Evolutionary conservation across 2,113 vertebrate species (phyloP).

Genomic region (Phalacrocorax carbo): DNA sequence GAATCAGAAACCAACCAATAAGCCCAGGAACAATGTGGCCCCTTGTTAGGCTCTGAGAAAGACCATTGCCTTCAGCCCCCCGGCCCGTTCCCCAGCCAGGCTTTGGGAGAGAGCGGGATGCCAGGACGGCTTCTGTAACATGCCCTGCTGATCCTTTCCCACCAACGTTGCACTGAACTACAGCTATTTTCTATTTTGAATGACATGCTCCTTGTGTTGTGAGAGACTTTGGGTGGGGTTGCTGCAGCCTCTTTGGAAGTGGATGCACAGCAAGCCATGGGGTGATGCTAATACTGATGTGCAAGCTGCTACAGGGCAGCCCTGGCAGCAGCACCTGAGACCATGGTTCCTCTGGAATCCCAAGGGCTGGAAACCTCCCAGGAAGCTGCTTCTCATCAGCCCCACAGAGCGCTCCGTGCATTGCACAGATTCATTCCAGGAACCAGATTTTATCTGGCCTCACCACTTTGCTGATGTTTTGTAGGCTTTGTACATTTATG

Average conservation of each 20-base stretch:
- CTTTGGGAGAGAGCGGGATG: not conserved
- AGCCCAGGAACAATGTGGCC: conserved; percentile 66
- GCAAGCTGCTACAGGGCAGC: not conserved
- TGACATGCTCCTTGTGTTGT: not conserved
- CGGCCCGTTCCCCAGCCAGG: not conserved
- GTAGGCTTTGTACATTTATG: conserved; percentile 4
- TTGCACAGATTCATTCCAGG: not conserved
- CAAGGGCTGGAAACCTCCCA: not conserved
- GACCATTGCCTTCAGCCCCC: not conserved
- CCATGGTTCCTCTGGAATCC: not conserved
- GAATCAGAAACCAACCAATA: conserved; percentile 71
- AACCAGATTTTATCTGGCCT: conserved; percentile 16
- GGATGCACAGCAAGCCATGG: not conserved
- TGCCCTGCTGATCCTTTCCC: not conserved
- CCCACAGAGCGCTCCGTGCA: not conserved
- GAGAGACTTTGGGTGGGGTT: not conserved
- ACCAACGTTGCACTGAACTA: not conserved
- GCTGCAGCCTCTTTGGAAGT: not conserved
- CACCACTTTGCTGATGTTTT: not conserved
- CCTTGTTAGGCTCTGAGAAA: conserved; percentile 58
- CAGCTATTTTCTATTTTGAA: not conserved
- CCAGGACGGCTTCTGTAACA: not conserved
- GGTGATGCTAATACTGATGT: not conserved
- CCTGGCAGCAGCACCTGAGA: not conserved
- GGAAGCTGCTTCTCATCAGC: conserved; percentile 41